Evolutionary conservation across 2,797 vertebrate genomes (phyloP), one percentile per base, ranked within the genome.

Genomic region (Sebastes diaconus): DNA sequence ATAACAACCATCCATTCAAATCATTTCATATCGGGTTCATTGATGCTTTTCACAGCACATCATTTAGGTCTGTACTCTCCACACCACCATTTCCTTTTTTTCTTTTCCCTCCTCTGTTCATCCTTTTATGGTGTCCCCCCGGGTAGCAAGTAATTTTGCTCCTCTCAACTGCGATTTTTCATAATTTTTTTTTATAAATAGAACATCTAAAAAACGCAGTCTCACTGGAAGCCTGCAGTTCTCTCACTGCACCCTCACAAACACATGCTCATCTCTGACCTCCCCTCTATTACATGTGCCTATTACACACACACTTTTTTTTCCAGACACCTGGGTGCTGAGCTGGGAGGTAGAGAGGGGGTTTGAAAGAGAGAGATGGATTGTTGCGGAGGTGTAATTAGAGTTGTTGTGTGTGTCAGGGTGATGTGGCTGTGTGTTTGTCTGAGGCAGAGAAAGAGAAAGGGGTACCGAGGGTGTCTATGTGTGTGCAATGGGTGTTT

Each of bases 121-220:
- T 84, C n/a, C 32, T 65, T 84, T 70, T 87, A 46, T 67, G 61
- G 39, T 50, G 13, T 68, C 63, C 65, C 80, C 70, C 74, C 84
- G 84, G 74, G 79, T 79, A 54, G 57, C 55, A 82, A 86, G 74
- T 87, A 60, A 85, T 87, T 88, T 77, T 11, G 6, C 63, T 29
- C 70, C 77, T 89, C 77, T 88, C 71, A 82, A 68, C 74, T 81
- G 77, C 72, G 75, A 90, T 90, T 86, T 87, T 88, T 80, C 67
- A 82, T 89, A 7, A 16, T 55, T 75, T 74, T 46, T 46, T 52
- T 52, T 54, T 77, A 68, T 65, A 84, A 84, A 87, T 25, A 76
- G 68, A 82, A 66, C 60, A 82, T 76, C 66, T 65, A 79, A 71
- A 84, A 88, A 87, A 78, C 16, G 80, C 46, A 72, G 34, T 75